Evolutionary conservation across 2,113 vertebrate genomes (phyloP), one percentile per base, ranked within the genome.

Genomic region (Jaculus jaculus): DNA sequence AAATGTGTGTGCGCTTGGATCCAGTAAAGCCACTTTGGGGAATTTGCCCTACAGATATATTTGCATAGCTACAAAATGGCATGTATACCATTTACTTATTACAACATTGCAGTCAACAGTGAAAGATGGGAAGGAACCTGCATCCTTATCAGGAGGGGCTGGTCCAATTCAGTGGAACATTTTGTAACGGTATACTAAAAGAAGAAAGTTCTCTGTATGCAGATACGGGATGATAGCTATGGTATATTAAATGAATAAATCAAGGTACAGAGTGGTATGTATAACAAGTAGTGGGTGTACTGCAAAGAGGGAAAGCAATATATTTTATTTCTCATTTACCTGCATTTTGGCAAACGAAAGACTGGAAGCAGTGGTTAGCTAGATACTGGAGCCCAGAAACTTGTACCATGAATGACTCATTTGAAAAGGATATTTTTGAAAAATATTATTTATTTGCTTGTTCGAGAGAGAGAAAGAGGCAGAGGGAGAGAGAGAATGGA

Each of bases 51-150:
- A 47, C 74, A 94, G 42, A 80, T 69, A 68, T 9, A 95, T 96
- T 93, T 96, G 79, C 82, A 65, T 95, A 80, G 77, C 65, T 75
- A 63, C 71, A 78, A 87, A 94, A 81, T 26, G 32, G 63, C 26
- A 71, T 11, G 2, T 16, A 28, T 34, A 20, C 26, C 58, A 15
- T 39, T 73, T 92, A 90, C 84, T 92, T 77, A 82, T 28, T 91
- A 54, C 47, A 73, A 68, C 42, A 32, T 2, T 78, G 18, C 16
- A 54, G 32, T 81, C 79, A 87, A 81, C 51, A 32, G 54, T 20
- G 66, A 92, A 85, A 78, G 68, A 95, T 0, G 34, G 68, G 47
- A 77, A 60, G 74, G 68, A 86, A 63, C 17, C 39, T 84, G 51
- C 11, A 32, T 63, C 72, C 34, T 47, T 4, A 2, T 72, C 26